Evolutionary conservation across 1,140 invertebrate species (phyloP).

Genomic region (Macrostomum lignano): DNA sequence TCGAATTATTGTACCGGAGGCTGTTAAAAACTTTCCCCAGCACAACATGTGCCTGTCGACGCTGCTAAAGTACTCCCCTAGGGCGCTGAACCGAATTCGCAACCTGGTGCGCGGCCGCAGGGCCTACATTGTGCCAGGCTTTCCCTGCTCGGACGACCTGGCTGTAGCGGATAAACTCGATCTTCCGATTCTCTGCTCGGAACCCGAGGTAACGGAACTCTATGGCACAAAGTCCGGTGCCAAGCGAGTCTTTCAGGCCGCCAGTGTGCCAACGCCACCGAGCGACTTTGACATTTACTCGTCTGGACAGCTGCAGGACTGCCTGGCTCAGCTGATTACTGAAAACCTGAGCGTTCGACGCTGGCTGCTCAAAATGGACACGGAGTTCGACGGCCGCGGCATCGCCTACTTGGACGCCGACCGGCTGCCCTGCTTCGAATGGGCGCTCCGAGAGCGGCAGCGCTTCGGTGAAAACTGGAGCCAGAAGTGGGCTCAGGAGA

Average conservation of each 20-base stretch:
- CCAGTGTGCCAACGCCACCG: constrained; percentile 6
- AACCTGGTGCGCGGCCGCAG: constrained; percentile 21
- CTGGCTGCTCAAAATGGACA: constrained; percentile 26
- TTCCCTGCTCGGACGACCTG: constrained; percentile 23
- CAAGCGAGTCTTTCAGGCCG: constrained; percentile 7
- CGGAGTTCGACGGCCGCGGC: constrained; percentile 22
- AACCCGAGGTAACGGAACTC: constrained; percentile 22
- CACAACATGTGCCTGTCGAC: constrained; percentile 26
- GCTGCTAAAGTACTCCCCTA: constrained; percentile 23
- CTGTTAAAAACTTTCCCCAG: constrained; percentile 21
- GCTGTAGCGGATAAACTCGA: constrained; percentile 18
- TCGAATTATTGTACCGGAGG: constrained; percentile 25
- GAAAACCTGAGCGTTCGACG: constrained; percentile 20
- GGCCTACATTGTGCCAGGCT: constrained; percentile 22
- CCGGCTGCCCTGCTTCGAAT: constrained; percentile 19
- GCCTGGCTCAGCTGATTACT: constrained; percentile 22
- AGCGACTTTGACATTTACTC: constrained; percentile 8
- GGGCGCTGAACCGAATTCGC: constrained; percentile 17
- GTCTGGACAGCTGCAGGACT: constrained; percentile 25
- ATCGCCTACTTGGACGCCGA: constrained; percentile 21
- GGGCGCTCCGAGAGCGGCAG: constrained; percentile 20
- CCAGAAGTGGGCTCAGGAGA: constrained; percentile 28
- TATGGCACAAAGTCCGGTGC: constrained; percentile 27
- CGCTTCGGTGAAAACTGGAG: constrained; percentile 26
- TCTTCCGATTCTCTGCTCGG: constrained; percentile 20